Evolutionary conservation across 1,140 invertebrate genomes (phyloP).

Genomic region (Hetaerina americana): DNA sequence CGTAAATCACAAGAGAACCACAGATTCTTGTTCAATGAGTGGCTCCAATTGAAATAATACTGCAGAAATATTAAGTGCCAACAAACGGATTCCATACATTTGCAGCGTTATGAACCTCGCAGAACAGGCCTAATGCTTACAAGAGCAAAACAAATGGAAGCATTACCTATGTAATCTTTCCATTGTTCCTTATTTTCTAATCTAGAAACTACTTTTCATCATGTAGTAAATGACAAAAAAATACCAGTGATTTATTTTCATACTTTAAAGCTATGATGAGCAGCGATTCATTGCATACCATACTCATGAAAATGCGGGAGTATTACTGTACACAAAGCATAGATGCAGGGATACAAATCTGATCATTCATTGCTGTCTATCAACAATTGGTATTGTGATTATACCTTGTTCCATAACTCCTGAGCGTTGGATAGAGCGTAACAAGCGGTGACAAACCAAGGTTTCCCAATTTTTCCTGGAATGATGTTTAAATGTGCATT

Average conservation of each 20-base stretch:
- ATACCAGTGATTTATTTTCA: neutral
- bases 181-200: no score
- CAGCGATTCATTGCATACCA: neutral
- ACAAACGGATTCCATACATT: no score
- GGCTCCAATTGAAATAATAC: no score
- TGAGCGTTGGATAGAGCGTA: neutral
- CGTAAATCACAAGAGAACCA: no score
- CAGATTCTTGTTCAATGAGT: no score
- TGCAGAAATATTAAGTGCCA: no score
- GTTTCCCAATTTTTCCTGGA: neutral
- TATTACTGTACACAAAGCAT: neutral
- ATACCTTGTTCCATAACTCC: neutral
- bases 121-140: no score
- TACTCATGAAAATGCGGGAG: neutral
- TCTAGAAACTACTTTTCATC: no score
- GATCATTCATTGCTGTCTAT: neutral
- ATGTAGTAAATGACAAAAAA: neutral
- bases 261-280: neutral
- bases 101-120: no score
- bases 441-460: neutral
- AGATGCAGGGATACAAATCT: neutral
- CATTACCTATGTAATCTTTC: no score
- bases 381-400: neutral
- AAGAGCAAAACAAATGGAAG: no score
- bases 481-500: neutral